Base-by-base conservation (phyloP, 2,888 invertebrate genomes). In the Tetranychus truncatus region DNA sequence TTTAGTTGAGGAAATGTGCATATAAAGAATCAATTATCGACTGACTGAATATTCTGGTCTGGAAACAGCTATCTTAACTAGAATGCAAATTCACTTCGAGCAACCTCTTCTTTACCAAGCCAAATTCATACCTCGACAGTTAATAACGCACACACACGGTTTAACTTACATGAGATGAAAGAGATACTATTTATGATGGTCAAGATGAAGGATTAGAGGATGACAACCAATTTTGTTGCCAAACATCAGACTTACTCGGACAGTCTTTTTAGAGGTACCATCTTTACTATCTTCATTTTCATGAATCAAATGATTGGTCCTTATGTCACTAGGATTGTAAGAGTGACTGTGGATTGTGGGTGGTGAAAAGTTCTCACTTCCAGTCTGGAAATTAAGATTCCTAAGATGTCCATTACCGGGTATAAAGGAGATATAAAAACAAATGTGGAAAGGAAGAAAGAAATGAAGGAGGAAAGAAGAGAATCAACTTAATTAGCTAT, bases 271-370 rank as follows among this genome's bases (percentile, higher is more conserved):
- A 55, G 55, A 55, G 9, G 55, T 15, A 55, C 55, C 55, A 55
- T 55, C 55, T 55, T 55, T 55, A 55, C 55, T 55, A 55, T 55
- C 55, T 55, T 55, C 55, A 55, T 55, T 55, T 55, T 55, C 55
- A 55, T 55, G 55, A 15, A 55, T 55, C 55, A 55, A 55, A 15
- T 55, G 55, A 55, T 55, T 55, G 9, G 55, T 55, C 55, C 55
- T 55, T 15, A 55, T 9, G 55, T 55, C 55, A 55, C 15, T 55
- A 15, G 9, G 55, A 55, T 55, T 55, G 55, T 55, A 55, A 55
- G 55, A 55, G 15, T 55, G 55, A 55, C 15, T 55, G 11, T 55
- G 55, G 15, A 55, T 55, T 55, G 55, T 55, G 9, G 55, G 9
- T 15, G 55, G 55, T 55, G 55, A 55, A 55, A 55, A 55, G 55